A percentile compares a stretch with the other conserved stretches of the same genome.
These are phyloP conservation scores for Pollenia labialis DNA, from an alignment of 2,888 invertebrate species.

Conservation along the genomic window DNA sequence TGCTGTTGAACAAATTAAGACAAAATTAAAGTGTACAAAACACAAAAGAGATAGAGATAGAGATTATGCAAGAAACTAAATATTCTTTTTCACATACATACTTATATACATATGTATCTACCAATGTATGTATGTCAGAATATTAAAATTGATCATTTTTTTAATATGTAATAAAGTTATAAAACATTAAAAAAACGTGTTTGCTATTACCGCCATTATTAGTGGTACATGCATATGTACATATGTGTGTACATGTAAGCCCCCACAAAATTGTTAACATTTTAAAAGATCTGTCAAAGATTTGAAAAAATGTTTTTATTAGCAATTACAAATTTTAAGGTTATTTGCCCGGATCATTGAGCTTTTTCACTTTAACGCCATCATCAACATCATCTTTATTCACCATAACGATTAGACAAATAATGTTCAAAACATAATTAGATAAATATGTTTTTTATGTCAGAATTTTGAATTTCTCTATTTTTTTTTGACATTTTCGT, in stretches of 20 bases:
- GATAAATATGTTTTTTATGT: not conserved
- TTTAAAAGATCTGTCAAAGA: not conserved
- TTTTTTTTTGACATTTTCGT: conserved; percentile 22
- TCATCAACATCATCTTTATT: not conserved
- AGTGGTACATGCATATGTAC: no score
- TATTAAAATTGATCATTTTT: no score
- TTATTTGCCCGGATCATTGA: conserved; percentile 33
- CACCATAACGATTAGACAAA: not conserved
- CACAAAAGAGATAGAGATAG: not conserved
- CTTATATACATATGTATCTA: no score
- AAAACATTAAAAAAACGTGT: not conserved
- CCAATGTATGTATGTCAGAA: no score
- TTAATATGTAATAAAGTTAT: not conserved
- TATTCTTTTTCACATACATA: not conserved
- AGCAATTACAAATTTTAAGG: conserved; percentile 27
- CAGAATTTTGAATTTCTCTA: conserved; percentile 4
- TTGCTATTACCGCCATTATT: not conserved
- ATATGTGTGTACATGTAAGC: not conserved
- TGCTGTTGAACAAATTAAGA: conserved; percentile 56
- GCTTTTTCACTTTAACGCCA: conserved; percentile 32
- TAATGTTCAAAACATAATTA: conserved; percentile 4
- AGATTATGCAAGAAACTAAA: not conserved
- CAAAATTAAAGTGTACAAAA: conserved; percentile 1
- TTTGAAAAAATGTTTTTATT: not conserved
- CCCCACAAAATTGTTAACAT: not conserved